Evolutionary conservation across 1,140 invertebrate species (phyloP).

Genomic region (Eumaeus atala): DNA sequence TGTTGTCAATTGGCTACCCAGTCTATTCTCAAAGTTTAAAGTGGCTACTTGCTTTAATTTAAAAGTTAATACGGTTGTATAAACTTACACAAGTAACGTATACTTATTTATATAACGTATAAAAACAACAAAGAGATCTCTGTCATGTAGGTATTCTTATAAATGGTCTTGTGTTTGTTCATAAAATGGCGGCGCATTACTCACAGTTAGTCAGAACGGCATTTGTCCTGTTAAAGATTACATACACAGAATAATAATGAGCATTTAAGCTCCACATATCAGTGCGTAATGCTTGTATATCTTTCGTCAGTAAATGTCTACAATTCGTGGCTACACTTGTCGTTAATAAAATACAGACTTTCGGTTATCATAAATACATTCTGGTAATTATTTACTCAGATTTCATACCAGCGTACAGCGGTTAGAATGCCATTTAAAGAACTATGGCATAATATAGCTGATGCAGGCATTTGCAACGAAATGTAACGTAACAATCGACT

Average conservation of each 20-base stretch:
- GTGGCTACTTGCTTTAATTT: too few relatives aligned
- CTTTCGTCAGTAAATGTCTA: background rate
- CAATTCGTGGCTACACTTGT: background rate
- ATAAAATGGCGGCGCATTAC: conserved; percentile 11
- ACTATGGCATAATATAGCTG: conserved; percentile 6
- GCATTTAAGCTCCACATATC: background rate
- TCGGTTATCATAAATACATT: background rate
- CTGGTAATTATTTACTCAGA: background rate
- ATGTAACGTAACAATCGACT: conserved; percentile 3
- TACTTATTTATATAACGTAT: too few relatives aligned
- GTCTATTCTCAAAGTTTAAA: too few relatives aligned
- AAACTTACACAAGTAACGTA: too few relatives aligned
- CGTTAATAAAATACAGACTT: background rate
- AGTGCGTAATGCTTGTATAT: conserved; percentile 1
- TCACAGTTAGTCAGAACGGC: conserved; percentile 6
- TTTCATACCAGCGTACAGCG: conserved; percentile 3
- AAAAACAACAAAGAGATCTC: too few relatives aligned
- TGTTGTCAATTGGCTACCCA: too few relatives aligned
- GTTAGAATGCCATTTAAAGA: conserved; percentile 11
- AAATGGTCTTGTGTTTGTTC: conserved; percentile 6
- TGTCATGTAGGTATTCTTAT: background rate
- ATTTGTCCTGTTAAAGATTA: conserved; percentile 5
- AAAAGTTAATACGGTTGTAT: too few relatives aligned
- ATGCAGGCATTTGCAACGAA: conserved; percentile 10
- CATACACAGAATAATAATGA: conserved; percentile 4